phyloP scores from a whole-genome alignment of 2,113 vertebrate species.

The Mohoua ochrocephala region DNA sequence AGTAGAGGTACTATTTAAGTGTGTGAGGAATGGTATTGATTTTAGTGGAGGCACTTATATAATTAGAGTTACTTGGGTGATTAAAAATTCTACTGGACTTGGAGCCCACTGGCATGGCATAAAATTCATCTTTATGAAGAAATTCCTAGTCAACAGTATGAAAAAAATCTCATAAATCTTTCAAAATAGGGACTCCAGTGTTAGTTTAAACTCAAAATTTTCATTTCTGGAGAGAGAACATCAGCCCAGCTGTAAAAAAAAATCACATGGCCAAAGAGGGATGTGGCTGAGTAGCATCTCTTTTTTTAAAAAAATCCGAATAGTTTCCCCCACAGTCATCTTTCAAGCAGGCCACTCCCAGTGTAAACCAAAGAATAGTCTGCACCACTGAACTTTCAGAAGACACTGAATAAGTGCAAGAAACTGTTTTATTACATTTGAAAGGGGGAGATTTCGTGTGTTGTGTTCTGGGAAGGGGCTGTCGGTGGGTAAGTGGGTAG shows the following conservation, averaged over 20 bases:
- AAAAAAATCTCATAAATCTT: neutral
- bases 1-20: neutral
- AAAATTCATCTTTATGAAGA: neutral
- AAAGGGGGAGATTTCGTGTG: rapidly evolving
- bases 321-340: rapidly evolving
- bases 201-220: neutral
- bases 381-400: neutral
- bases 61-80: neutral
- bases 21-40: neutral
- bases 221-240: neutral
- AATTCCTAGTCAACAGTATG: neutral
- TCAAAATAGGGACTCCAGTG: neutral
- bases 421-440: neutral
- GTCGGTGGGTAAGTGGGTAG: rapidly evolving
- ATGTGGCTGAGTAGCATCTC: neutral
- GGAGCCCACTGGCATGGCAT: neutral
- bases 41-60: neutral
- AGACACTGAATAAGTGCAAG: rapidly evolving
- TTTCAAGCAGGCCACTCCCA: neutral
- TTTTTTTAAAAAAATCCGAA: neutral
- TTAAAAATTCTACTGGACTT: neutral
- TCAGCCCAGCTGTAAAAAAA: neutral
- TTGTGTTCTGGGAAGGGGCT: neutral
- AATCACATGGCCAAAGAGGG: neutral
- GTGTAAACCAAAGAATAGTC: neutral